Evolutionary conservation across 2,113 vertebrate species (phyloP), one percentile per base, ranked within the genome.

Genomic region (Lepidothrix coronata): DNA sequence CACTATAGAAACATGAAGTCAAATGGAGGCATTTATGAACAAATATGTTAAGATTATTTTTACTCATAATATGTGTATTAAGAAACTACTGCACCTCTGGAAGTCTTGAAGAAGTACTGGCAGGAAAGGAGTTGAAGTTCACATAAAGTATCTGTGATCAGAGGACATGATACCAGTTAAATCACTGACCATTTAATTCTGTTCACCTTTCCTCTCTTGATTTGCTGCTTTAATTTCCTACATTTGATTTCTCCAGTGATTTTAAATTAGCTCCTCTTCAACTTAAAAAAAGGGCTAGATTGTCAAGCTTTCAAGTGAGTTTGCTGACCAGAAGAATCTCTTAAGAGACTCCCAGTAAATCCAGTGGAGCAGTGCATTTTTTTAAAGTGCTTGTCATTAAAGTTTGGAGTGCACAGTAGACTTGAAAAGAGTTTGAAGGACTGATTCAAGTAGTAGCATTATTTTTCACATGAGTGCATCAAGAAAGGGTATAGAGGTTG

Each of bases 291-390:
- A 31, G 3, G 24, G 13, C 61, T 73, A 66, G 37, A 57, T 55
- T 82, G 27, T 46, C 44, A 80, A 55, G 90, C 75, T 95, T 78
- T 84, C 28, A 54, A 93, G 51, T 44, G 35, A 78, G 58, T 88
- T 96, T 96, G 81, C 71, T 95, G 85, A 97, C 88, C 79, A 85
- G 74, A 89, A 96, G 77, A 85, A 77, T 76, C 48, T 85, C 57
- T 88, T 96, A 91, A 83, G 94, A 86, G 31, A 61, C 58, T 85
- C 78, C 72, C 35, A 52, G 72, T 84, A 94, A 78, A 96, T 93
- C 75, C 75, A 95, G 86, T 78, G 48, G 76, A 85, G 79, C 11
- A 41, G n/a, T 62, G 37, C 65, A 58, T 92, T 97, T 88, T 93
- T 46, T 88, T 91, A 87, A 97, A 89, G 82, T 78, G 57, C 61